Evolutionary conservation across 2,797 vertebrate species (phyloP).

Genomic region (Pelodytes ibericus): DNA sequence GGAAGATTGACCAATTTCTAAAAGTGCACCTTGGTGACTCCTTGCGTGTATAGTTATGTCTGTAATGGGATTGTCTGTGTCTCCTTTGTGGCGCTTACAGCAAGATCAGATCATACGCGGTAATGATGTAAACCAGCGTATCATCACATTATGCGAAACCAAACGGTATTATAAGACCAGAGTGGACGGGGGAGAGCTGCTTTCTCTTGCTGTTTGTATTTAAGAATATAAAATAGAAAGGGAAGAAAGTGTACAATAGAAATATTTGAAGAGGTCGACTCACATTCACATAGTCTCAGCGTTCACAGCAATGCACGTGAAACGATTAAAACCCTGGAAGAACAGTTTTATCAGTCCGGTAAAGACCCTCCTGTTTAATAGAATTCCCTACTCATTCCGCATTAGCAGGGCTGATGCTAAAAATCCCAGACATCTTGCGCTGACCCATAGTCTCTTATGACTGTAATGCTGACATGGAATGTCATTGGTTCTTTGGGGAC

Average conservation of each 20-base stretch:
- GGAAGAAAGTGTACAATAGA: not conserved
- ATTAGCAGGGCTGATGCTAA: too few relatives aligned
- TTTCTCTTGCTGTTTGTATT: slow-evolving; percentile 7
- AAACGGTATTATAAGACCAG: slow-evolving; percentile 58
- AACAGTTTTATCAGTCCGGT: too few relatives aligned
- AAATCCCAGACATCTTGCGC: too few relatives aligned
- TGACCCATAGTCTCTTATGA: too few relatives aligned
- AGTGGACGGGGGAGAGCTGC: slow-evolving; percentile 59
- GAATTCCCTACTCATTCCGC: too few relatives aligned
- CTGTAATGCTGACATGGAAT: too few relatives aligned
- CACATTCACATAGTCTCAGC: too few relatives aligned
- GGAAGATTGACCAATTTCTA: slow-evolving; percentile 53
- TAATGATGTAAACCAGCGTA: slow-evolving; percentile 60
- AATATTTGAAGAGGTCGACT: too few relatives aligned
- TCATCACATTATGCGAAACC: slow-evolving; percentile 62
- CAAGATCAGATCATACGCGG: slow-evolving; percentile 63
- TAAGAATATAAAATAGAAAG: slow-evolving; percentile 16
- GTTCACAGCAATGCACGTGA: too few relatives aligned
- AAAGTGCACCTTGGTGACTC: slow-evolving; percentile 44
- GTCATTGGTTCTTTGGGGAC: too few relatives aligned
- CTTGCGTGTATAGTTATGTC: slow-evolving; percentile 25
- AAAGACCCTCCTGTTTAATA: too few relatives aligned
- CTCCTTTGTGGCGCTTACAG: slow-evolving; percentile 58
- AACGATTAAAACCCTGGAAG: too few relatives aligned
- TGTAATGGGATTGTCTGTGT: slow-evolving; percentile 57